Percentiles rank a stretch among this genome's conserved stretches.
Evolutionary conservation across 1,140 invertebrate genomes (phyloP).

Genomic region (Musca domestica): DNA sequence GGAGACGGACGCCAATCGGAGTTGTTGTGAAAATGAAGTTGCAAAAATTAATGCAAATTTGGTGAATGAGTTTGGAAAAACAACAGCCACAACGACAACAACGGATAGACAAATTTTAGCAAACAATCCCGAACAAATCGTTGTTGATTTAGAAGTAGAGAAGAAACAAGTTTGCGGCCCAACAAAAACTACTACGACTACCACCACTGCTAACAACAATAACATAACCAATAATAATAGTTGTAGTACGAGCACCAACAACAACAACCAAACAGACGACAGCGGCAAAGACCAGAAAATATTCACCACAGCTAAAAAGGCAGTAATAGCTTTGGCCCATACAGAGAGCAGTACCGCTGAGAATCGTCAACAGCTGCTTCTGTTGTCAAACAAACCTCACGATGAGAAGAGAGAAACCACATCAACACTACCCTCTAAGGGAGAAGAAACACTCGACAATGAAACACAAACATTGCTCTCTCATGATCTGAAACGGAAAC

Average conservation of each 20-base stretch:
- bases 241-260: not conserved
- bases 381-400: constrained; percentile 1
- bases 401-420: not conserved
- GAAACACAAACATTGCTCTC: not conserved
- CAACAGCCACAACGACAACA: too few relatives aligned
- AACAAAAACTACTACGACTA: not conserved
- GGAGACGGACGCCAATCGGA: too few relatives aligned
- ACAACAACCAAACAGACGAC: not conserved
- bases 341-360: not conserved
- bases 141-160: constrained; percentile 13
- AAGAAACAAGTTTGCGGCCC: constrained; percentile 11
- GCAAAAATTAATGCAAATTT: too few relatives aligned
- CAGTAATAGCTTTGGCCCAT: constrained; percentile 13
- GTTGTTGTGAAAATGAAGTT: too few relatives aligned
- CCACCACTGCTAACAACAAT: not conserved
- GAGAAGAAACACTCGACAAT: not conserved
- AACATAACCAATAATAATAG: too few relatives aligned
- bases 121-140: not conserved
- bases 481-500: constrained; percentile 3
- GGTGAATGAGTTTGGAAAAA: too few relatives aligned
- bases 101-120: not conserved
- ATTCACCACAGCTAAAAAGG: not conserved
- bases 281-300: not conserved
- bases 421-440: not conserved
- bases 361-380: constrained; percentile 1